Base-by-base conservation (phyloP, 2,888 invertebrate species). In the Pilophorus perplexus region DNA sequence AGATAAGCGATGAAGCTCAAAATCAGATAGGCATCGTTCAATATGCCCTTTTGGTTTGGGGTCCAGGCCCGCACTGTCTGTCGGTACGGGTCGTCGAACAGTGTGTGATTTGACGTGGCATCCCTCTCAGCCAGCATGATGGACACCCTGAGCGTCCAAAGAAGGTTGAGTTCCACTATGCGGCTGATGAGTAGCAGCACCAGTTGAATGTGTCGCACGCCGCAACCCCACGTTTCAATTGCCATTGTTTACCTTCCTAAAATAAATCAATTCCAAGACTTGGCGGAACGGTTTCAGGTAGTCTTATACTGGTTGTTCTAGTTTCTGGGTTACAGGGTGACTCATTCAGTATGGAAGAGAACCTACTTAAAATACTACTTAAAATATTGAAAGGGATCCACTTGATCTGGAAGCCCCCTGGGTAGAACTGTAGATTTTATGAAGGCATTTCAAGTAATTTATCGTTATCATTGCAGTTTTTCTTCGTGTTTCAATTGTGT, bases 131-230 rank as follows among this genome's bases (percentile, higher is more conserved):
- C 22, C 23, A 62, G 18, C n/a, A 22, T 23, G 12, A 62, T 62
- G 1, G 62, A 62, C 2, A 46, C 14, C 14, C 33, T 8, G 3
- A 48, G 1, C n/a, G 33, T 12, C 18, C 20, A 16, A 5, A 18
- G 46, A 27, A 62, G 18, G n/a, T 14, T 6, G 10, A 2, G 1
- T 28, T 46, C 28, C 1, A 62, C 20, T 14, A 46, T 20, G 12
- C 22, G 46, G 33, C 48, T 28, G 0, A 48, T 10, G 12, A 44
- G 2, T 12, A 62, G 22, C 2, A 62, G 62, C 8, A 46, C 85
- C 96, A 20, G 84, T 88, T 0, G 90, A 91, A 71, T 85, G 86
- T 62, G 80, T 82, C 0, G 98, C 97, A 97, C 93, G 88, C n/a
- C 92, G 76, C 94, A 96, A 74, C 94, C 96, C 0, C 96, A 97